Evolutionary conservation across 2,888 invertebrate genomes (phyloP).

Genomic region (Steromphala cineraria): DNA sequence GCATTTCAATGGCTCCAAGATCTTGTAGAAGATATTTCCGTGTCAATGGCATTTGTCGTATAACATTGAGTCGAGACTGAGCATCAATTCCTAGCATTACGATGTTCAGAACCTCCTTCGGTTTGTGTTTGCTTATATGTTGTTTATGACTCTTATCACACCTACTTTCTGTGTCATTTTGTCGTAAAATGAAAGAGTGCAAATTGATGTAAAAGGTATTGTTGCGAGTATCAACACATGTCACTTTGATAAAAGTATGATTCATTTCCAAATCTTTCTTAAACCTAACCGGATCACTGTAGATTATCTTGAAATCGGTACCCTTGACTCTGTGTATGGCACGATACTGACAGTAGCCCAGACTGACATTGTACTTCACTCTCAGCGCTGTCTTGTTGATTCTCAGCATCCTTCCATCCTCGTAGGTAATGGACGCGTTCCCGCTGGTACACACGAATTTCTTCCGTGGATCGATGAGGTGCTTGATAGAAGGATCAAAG

Average conservation of each 20-base stretch:
- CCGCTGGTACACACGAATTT: neutral
- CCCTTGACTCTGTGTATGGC: neutral
- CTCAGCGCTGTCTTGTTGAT: conserved; percentile 12
- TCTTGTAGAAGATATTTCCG: conserved; percentile 79
- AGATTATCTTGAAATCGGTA: neutral
- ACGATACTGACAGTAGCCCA: neutral
- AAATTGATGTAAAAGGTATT: conserved; percentile 46
- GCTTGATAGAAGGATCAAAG: neutral
- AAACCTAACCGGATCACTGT: neutral
- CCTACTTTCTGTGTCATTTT: neutral
- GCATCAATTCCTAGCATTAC: conserved; percentile 90
- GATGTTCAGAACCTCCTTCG: conserved; percentile 78
- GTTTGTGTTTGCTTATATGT: neutral
- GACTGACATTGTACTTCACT: neutral
- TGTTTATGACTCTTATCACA: neutral
- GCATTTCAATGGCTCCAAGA: conserved; percentile 84
- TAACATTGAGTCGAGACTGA: conserved; percentile 88
- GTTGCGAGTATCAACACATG: conserved; percentile 34
- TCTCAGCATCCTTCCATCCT: neutral
- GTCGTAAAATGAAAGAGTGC: conserved; percentile 42
- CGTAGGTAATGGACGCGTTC: neutral
- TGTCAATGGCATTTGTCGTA: conserved; percentile 86
- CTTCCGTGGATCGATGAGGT: neutral
- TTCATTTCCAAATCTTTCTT: conserved; percentile 26
- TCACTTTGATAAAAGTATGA: conserved; percentile 48